phyloP scores from a whole-genome alignment of 2,888 invertebrate genomes.

The Strigamia crassipes region DNA sequence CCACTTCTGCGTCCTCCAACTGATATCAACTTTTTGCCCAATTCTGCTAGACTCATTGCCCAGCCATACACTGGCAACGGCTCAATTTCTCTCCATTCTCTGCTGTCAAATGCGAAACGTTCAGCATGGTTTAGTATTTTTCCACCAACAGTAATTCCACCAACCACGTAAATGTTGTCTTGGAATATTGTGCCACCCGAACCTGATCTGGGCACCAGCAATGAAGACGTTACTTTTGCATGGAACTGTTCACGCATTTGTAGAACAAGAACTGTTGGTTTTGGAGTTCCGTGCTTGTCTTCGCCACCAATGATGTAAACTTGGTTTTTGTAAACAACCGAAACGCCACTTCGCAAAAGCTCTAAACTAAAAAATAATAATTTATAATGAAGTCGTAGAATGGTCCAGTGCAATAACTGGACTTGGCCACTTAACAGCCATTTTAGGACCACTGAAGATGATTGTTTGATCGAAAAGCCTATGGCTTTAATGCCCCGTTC shows the following conservation, averaged over 20 bases:
- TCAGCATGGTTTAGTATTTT: neutral
- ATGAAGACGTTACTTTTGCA: neutral
- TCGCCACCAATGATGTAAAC: neutral
- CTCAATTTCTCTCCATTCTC: neutral
- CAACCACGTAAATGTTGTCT: neutral
- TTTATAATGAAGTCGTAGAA: no score
- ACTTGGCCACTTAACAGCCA: no score
- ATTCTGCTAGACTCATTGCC: neutral
- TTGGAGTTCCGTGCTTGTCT: neutral
- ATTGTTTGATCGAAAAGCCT: no score
- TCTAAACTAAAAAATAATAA: neutral
- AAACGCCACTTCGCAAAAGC: neutral
- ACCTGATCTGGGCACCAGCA: neutral
- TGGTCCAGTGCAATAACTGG: no score
- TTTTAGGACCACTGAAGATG: no score
- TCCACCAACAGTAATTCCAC: neutral
- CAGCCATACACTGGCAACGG: neutral
- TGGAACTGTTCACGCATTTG: neutral
- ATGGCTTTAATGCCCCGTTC: no score
- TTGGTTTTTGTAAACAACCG: neutral
- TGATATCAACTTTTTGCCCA: neutral
- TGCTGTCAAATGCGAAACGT: neutral
- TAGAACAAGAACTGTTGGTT: neutral
- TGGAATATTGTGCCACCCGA: neutral
- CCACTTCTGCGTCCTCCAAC: neutral